These are phyloP conservation scores for Pomatostomus ruficeps DNA, from an alignment of 2,113 vertebrate genomes.

Conservation along the genomic window DNA sequence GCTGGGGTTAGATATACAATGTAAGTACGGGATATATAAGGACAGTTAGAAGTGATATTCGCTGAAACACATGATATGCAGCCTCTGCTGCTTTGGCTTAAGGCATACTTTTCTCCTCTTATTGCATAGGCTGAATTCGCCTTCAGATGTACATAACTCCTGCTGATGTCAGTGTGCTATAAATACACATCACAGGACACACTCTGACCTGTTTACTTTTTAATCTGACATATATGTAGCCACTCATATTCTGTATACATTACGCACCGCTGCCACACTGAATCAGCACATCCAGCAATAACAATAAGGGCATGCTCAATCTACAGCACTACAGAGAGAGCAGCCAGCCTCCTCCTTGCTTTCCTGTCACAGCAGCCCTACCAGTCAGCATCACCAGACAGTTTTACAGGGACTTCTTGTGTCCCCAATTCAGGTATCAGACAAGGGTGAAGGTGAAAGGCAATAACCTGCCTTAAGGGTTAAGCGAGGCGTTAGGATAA, in stretches of 20 bases:
- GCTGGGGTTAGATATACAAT: not conserved
- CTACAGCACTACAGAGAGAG: not conserved
- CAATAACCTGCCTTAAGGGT: not conserved
- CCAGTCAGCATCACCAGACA: not conserved
- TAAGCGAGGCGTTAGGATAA: not conserved
- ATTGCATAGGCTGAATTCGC: not conserved
- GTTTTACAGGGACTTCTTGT: not conserved
- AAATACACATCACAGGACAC: not conserved
- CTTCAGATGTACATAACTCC: not conserved
- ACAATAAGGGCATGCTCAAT: not conserved
- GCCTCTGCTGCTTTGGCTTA: not conserved
- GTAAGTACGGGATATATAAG: not conserved
- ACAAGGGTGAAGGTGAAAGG: not conserved
- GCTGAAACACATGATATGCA: not conserved
- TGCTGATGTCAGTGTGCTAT: not conserved
- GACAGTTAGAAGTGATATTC: not conserved
- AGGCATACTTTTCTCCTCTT: not conserved
- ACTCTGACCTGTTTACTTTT: not conserved
- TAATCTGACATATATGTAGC: not conserved
- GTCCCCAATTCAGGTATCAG: not conserved
- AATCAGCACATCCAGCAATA: not conserved
- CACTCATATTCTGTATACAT: slow-evolving; percentile 10
- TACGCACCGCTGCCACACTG: not conserved
- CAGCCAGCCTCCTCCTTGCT: not conserved
- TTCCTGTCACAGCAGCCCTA: not conserved